Base-by-base conservation (phyloP, 2,797 vertebrate species). In the Labeo calbasu region DNA sequence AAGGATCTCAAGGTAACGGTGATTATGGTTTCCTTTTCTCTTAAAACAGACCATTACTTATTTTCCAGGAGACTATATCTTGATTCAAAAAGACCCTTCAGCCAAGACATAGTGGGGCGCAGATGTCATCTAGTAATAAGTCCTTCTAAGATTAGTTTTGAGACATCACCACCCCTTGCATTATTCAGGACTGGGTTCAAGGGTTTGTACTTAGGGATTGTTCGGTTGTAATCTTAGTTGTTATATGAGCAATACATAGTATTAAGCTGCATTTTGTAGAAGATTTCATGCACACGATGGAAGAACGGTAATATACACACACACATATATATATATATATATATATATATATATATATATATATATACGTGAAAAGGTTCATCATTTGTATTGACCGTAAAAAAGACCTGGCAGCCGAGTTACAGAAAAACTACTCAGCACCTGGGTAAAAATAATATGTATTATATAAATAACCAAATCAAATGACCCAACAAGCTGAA, bases 61-160 rank as follows among this genome's bases (percentile, higher is more conserved):
- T 65, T 59, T 59, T 79, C 25, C 43, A 15, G 9, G 23, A 51
- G 28, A 50, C 61, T 0, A 1, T 79, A 32, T 53, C 14, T 66
- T 1, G 15, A 21, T 53, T 75, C 19, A 75, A 21, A 6, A 32
- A 55, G 46, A 82, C 46, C 28, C 32, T 66, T 79, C 43, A 50
- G 75, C 17, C 21, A 61, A 77, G 55, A 77, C 57, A 63, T 77
- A 2, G 3, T 25, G 21, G 19, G 5, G 81, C 11, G 14, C 21
- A 65, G 46, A 2, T 82, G 13, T 65, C 13, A 65, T 73, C 57
- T 73, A 9, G 55, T 28, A 75, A 65, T 75, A 75, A 40, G 28
- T 61, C 43, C 48, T 36, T 13, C 12, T 72, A 21, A 81, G 79
- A 75, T 75, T 82, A 82, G 59, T 65, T 75, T 66, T 65, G 28